Evolutionary conservation across 2,888 invertebrate species (phyloP), one percentile per base, ranked within the genome.

Genomic region (Sinotaia quadrata): DNA sequence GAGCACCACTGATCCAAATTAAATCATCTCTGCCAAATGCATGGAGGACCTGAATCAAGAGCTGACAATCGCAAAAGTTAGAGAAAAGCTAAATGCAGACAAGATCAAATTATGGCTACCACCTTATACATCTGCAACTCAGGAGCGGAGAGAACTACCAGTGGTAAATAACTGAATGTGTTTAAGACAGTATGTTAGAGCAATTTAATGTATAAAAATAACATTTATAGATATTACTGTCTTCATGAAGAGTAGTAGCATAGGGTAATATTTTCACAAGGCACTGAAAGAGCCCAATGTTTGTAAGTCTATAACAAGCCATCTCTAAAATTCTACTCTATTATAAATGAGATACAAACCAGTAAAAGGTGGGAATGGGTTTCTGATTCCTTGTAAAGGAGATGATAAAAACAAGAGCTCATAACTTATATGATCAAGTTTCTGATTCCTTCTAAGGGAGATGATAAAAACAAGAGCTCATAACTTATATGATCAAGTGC

Each of bases 31-130:
- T 47, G 1, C n/a, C 47, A 8, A 18, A 47, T n/a, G n/a, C n/a
- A 15, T 15, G 27, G 52, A 52, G 12, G 27, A 29, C 21, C 18
- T 24, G 18, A 18, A 54, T 24, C 41, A 59, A 33, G 67, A 70
- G 44, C 24, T 41, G 24, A 34, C 58, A 15, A 37, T 27, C 18
- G 51, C 60, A 36, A 70, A 60, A 61, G 60, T 58, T 21, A 58
- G 58, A 47, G 59, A 34, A 24, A 69, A 58, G 31, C 88, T 95
- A 41, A 93, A 93, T 76, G 88, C 90, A 67, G 92, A 92, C 68
- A 91, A 91, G 75, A 90, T 94, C 5, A 94, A 94, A 84, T 87
- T 95, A 69, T 95, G 95, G 94, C 90, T 93, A 77, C 89, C 91
- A 21, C 94, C 94, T 0, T 94, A 92, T 84, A 91, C 91, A 34